These are phyloP conservation scores for Callospermophilus lateralis DNA, from an alignment of 2,113 vertebrate species.

Conservation along the genomic window DNA sequence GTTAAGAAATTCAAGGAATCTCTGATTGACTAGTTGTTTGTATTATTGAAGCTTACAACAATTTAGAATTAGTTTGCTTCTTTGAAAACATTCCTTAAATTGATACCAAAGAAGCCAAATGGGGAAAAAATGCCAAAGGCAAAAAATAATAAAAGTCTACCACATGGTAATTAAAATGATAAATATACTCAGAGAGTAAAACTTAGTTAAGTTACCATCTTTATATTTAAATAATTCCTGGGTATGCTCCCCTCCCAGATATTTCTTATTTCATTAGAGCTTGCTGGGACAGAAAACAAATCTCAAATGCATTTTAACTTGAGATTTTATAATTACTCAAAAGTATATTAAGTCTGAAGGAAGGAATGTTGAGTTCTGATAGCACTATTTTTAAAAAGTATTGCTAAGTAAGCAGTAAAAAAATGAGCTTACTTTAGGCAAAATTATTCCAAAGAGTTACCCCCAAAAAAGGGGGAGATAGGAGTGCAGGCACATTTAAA, in stretches of 20 bases:
- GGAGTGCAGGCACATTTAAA: not conserved
- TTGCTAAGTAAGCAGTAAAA: conserved; percentile 40
- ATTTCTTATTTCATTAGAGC: not conserved
- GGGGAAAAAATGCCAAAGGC: not conserved
- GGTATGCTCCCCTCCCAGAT: not conserved
- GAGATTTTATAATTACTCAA: conserved; percentile 22
- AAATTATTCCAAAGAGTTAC: not conserved
- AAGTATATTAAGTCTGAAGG: not conserved
- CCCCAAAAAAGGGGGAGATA: not conserved
- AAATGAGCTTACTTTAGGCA: conserved; percentile 8
- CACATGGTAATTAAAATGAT: conserved; percentile 27
- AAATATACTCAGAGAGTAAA: not conserved
- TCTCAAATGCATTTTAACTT: not conserved
- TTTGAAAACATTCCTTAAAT: conserved; percentile 25
- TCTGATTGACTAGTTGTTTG: not conserved
- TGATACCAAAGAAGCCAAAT: not conserved
- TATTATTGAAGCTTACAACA: conserved; percentile 14
- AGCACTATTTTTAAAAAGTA: not conserved
- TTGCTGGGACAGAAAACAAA: not conserved
- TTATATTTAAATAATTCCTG: not conserved
- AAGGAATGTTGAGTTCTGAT: not conserved
- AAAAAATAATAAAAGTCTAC: not conserved
- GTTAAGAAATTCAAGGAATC: conserved; percentile 45
- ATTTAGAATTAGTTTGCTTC: conserved; percentile 32
- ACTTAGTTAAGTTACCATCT: not conserved